Conservation (phyloP, 1,140 invertebrate genomes). For the Plutomurus gul region DNA sequence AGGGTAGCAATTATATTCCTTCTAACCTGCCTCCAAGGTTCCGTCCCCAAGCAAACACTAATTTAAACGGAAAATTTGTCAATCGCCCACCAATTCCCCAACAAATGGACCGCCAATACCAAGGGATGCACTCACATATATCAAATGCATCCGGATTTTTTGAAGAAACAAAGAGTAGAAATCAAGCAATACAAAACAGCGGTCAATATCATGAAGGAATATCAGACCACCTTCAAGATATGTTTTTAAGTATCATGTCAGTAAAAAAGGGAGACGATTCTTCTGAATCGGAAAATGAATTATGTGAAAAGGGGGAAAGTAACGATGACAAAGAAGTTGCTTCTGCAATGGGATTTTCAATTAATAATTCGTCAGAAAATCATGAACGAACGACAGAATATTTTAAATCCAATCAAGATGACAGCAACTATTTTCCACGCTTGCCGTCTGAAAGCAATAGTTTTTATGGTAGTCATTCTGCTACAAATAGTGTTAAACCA, state of each 20-base stretch:
- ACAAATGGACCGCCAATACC: not conserved
- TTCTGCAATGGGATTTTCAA: not conserved
- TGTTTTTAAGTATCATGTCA: too few species aligned
- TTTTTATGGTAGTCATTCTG: not conserved
- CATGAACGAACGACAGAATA: not conserved
- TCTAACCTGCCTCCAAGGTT: not conserved
- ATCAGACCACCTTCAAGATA: too few species aligned
- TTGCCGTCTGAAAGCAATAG: not conserved
- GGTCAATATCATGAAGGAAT: not conserved
- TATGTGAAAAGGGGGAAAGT: not conserved
- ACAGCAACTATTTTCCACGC: constrained; percentile 5
- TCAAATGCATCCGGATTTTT: not conserved
- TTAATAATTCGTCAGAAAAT: not conserved
- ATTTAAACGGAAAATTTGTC: not conserved
- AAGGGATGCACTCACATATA: not conserved
- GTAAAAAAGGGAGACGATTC: too few species aligned
- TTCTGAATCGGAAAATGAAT: not conserved
- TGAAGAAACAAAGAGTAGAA: not conserved
- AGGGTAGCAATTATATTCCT: not conserved
- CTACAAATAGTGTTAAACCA: not conserved
- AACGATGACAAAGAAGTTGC: not conserved
- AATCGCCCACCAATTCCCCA: not conserved
- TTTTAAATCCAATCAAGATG: not conserved
- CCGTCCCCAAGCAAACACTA: not conserved
- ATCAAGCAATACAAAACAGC: not conserved